phyloP scores from a whole-genome alignment of 1,140 invertebrate genomes.

The Triops longicaudatus region DNA sequence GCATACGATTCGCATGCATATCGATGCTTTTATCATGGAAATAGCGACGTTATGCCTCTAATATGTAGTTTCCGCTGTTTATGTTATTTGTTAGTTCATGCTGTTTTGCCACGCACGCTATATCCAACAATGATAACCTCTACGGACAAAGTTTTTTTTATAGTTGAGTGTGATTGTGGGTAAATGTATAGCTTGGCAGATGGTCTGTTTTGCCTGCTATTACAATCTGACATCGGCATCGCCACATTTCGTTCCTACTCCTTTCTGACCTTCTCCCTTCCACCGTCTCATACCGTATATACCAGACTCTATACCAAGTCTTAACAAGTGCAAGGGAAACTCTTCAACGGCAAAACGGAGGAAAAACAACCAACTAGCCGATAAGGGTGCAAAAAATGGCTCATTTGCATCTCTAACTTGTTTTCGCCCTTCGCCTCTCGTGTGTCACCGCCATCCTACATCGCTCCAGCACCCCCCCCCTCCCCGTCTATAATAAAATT shows the following conservation, averaged over 20 bases:
- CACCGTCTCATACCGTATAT: background rate
- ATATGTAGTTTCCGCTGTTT: too few relatives aligned
- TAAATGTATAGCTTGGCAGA: background rate
- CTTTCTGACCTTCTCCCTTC: background rate
- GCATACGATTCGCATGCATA: too few relatives aligned
- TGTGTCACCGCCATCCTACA: background rate
- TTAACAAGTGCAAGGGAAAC: too few relatives aligned
- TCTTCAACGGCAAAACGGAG: background rate
- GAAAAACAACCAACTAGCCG: background rate
- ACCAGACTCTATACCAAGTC: too few relatives aligned
- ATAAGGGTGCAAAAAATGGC: background rate
- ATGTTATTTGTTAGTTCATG: too few relatives aligned
- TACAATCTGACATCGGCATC: background rate
- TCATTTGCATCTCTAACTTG: constrained; percentile 5
- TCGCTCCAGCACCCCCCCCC: background rate
- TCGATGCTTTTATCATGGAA: too few relatives aligned
- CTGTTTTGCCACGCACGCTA: too few relatives aligned
- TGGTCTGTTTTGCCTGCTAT: background rate
- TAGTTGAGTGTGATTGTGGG: background rate
- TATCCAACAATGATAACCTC: too few relatives aligned
- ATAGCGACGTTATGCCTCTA: too few relatives aligned
- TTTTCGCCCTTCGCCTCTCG: background rate
- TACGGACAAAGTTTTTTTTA: background rate
- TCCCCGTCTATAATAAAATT: background rate
- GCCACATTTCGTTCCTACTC: background rate